phyloP scores from a whole-genome alignment of 2,888 invertebrate species.

The Belgica antarctica region DNA sequence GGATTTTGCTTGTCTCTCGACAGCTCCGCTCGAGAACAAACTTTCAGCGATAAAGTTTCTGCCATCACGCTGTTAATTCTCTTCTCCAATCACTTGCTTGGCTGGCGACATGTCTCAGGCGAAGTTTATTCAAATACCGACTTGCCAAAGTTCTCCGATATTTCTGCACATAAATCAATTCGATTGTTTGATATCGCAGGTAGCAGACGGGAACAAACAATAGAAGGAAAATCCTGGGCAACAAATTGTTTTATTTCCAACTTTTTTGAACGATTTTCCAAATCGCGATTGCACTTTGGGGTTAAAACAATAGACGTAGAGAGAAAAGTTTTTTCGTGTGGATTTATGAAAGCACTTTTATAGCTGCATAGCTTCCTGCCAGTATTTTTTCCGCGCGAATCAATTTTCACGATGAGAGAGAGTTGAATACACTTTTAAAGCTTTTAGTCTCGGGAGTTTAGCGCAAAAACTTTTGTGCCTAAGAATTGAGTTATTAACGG shows the following conservation, averaged over 20 bases:
- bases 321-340: too few species aligned
- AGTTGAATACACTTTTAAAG: conserved; percentile 25
- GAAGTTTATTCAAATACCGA: not conserved
- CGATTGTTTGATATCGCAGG: not conserved
- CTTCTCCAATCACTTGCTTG: not conserved
- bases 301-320: too few species aligned
- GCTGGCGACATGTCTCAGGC: conserved; percentile 18
- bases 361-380: too few species aligned
- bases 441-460: not conserved
- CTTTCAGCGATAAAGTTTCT: not conserved
- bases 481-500: not conserved
- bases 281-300: not conserved
- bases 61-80: not conserved
- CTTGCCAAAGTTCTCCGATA: conserved; percentile 5
- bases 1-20: too few species aligned
- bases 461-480: conserved; percentile 6
- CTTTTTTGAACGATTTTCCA: not conserved
- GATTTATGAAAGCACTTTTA: not conserved
- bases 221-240: conserved; percentile 20
- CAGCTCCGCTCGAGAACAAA: not conserved
- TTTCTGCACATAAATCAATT: conserved; percentile 13
- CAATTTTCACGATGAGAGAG: conserved; percentile 3
- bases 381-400: conserved; percentile 18
- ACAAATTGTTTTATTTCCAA: conserved; percentile 42
- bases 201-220: conserved; percentile 11